Evolutionary conservation across 2,797 vertebrate species (phyloP).

Genomic region (Crocodylus rhombifer): DNA sequence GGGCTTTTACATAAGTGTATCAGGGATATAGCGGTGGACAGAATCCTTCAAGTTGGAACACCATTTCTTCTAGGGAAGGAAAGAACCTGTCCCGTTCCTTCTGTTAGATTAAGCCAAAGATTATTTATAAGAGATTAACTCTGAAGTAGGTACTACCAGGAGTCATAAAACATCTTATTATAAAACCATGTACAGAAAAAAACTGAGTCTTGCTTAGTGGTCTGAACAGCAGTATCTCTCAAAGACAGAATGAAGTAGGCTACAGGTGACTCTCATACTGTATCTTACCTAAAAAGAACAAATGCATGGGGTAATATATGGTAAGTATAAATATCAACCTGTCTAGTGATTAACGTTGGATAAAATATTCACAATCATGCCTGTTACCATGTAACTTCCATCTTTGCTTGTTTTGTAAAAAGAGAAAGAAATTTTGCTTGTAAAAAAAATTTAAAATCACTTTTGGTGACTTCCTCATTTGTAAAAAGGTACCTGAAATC

Average conservation of each 20-base stretch:
- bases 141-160: neutral
- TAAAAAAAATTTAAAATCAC: neutral
- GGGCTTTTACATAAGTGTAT: neutral
- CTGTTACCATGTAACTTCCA: neutral
- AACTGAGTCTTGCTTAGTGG: neutral
- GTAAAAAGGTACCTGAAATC: constrained; percentile 9
- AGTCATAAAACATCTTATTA: constrained; percentile 3
- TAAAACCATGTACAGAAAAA: neutral
- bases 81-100: neutral
- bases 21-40: neutral
- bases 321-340: constrained; percentile 5
- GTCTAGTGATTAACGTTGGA: neutral
- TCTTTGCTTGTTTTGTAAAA: neutral
- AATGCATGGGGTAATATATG: neutral
- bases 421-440: neutral
- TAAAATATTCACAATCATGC: neutral
- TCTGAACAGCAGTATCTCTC: neutral
- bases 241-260: accelerated
- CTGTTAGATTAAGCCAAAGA: constrained; percentile 32
- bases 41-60: neutral
- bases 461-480: neutral
- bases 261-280: neutral
- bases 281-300: constrained; percentile 4
- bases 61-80: neutral
- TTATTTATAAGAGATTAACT: constrained; percentile 17